Evolutionary conservation across 2,797 vertebrate genomes (phyloP).

Genomic region (Acomys russatus): DNA sequence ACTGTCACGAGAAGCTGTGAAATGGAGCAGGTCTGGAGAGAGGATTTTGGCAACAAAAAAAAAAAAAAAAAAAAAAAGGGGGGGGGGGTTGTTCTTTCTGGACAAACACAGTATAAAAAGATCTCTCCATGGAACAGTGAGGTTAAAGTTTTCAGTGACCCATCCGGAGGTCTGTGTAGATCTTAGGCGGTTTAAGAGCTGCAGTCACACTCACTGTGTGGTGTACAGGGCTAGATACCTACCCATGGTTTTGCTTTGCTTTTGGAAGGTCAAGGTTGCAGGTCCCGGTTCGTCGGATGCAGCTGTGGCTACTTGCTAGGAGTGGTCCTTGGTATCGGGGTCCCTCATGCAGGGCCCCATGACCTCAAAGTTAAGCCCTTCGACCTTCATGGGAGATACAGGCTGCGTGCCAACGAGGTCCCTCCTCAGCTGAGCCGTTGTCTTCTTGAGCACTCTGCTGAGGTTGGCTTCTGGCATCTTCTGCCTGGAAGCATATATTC

Average conservation of each 20-base stretch:
- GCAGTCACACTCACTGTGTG: neutral
- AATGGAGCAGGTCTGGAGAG: neutral
- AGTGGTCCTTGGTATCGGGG: neutral
- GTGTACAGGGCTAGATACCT: conserved; percentile 30
- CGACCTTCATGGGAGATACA: neutral
- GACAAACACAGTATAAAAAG: neutral
- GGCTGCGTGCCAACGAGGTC: neutral
- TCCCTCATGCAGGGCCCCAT: neutral
- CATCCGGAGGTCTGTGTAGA: neutral
- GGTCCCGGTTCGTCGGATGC: conserved; percentile 63
- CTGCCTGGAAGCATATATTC: neutral
- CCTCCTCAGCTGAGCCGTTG: neutral
- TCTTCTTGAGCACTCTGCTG: neutral
- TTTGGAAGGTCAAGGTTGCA: conserved; percentile 73
- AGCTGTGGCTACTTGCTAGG: conserved; percentile 48
- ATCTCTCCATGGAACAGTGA: neutral
- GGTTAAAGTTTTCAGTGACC: neutral
- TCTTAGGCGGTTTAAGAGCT: neutral
- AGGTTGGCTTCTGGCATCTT: conserved; percentile 33
- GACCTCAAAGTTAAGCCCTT: conserved; percentile 33
- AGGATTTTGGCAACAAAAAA: neutral
- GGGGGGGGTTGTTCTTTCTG: neutral
- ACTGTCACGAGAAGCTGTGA: neutral
- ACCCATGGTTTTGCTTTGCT: conserved; percentile 12
- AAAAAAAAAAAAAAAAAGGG: neutral